phyloP scores from a whole-genome alignment of 2,113 vertebrate genomes.

The Neolamprologus longior region DNA sequence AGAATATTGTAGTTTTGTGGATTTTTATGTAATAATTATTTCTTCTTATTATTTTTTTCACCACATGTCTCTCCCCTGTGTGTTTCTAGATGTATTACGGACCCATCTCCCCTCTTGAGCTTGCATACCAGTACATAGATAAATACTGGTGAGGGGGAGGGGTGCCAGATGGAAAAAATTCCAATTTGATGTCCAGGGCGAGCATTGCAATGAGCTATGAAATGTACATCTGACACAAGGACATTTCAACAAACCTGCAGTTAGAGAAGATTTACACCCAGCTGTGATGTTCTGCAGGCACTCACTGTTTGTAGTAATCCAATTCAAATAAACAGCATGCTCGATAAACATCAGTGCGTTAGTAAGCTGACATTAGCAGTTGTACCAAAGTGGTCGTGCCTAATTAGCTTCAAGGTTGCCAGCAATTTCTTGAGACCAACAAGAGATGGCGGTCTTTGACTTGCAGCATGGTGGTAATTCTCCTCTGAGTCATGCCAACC shows the following conservation, averaged over 20 bases:
- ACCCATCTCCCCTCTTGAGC: neutral
- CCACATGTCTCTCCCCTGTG: rapidly evolving
- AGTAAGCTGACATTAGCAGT: neutral
- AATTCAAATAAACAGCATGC: neutral
- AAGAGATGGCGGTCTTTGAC: neutral
- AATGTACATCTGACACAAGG: neutral
- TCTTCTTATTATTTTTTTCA: neutral
- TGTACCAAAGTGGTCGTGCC: neutral
- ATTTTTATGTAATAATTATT: neutral
- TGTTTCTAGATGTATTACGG: neutral
- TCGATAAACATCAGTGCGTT: neutral
- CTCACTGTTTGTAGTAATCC: rapidly evolving
- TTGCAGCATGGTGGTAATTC: neutral
- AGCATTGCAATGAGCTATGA: neutral
- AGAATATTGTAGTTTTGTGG: neutral
- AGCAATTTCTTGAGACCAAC: neutral
- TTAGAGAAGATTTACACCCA: neutral
- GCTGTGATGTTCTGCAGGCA: neutral
- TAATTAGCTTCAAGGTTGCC: neutral
- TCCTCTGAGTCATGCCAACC: neutral
- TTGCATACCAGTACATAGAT: conserved; percentile 24
- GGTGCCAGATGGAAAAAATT: neutral
- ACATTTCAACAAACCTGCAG: neutral
- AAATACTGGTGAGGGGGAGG: conserved; percentile 1
- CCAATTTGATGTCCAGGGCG: neutral